phyloP scores from a whole-genome alignment of 2,888 invertebrate genomes.

The Archips crataeganus region DNA sequence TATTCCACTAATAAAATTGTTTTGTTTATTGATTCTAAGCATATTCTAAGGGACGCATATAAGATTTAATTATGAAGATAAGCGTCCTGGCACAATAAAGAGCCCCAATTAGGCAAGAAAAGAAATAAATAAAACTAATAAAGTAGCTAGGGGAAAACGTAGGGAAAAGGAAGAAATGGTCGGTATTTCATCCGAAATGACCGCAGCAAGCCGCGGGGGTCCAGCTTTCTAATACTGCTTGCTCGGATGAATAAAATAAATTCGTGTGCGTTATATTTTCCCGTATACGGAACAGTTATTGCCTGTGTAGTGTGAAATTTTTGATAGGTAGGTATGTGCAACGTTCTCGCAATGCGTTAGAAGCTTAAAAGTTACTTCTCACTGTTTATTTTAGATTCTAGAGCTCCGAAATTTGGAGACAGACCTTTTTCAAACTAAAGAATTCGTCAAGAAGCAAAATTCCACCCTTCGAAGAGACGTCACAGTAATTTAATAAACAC shows the following conservation, averaged over 20 bases:
- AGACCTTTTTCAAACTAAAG: too few relatives aligned
- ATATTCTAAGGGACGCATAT: not conserved
- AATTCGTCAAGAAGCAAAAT: too few relatives aligned
- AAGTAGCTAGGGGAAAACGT: conserved; percentile 6
- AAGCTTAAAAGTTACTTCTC: not conserved
- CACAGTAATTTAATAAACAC: too few relatives aligned
- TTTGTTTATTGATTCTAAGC: not conserved
- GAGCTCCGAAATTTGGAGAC: not conserved
- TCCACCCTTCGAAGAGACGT: too few relatives aligned
- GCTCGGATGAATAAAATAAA: conserved; percentile 17
- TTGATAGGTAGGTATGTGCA: conserved; percentile 15
- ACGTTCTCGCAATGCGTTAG: not conserved
- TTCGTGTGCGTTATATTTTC: conserved; percentile 13
- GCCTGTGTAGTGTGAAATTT: conserved; percentile 4
- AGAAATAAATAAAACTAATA: conserved; percentile 24
- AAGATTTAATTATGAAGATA: conserved; percentile 38
- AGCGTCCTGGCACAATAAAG: conserved; percentile 5
- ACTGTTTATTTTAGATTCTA: not conserved
- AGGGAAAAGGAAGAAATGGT: conserved; percentile 15
- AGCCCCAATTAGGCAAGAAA: conserved; percentile 12
- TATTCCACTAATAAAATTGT: not conserved
- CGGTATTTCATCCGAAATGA: conserved; percentile 24
- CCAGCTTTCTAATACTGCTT: conserved; percentile 15
- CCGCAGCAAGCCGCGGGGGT: conserved; percentile 6
- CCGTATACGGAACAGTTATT: conserved; percentile 6